These are phyloP conservation scores for Melieria crassipennis DNA, from an alignment of 2,888 invertebrate genomes.

Conservation along the genomic window DNA sequence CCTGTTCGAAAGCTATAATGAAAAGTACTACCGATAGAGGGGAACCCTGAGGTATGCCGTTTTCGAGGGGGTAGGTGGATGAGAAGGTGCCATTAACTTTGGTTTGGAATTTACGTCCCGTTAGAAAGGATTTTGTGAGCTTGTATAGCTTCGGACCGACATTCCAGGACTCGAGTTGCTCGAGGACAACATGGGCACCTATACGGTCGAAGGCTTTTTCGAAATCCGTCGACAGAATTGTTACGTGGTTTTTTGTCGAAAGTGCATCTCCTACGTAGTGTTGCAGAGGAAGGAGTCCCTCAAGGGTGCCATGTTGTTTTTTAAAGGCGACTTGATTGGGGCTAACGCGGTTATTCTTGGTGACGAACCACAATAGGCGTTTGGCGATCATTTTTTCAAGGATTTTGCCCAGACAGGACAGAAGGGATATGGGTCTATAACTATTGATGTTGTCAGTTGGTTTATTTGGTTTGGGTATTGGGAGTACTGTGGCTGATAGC, in stretches of 20 bases:
- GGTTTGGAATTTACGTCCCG: slow-evolving; percentile 1
- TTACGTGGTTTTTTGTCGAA: slow-evolving; percentile 23
- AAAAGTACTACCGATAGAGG: slow-evolving; percentile 10
- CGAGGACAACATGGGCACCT: slow-evolving; percentile 22
- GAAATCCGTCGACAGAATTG: slow-evolving; percentile 26
- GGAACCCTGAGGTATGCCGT: slow-evolving; percentile 4
- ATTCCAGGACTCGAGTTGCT: slow-evolving; percentile 22
- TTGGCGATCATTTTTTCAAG: slow-evolving; percentile 20
- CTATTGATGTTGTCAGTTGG: neutral
- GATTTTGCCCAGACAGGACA: slow-evolving; percentile 23
- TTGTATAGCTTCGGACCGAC: slow-evolving; percentile 18
- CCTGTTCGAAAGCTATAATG: slow-evolving; percentile 12
- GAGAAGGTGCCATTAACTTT: neutral
- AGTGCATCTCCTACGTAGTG: slow-evolving; percentile 24
- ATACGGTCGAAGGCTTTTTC: slow-evolving; percentile 34
- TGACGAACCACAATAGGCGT: too few relatives aligned
- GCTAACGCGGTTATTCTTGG: too few relatives aligned
- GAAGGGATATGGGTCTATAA: slow-evolving; percentile 17
- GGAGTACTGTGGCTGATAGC: slow-evolving; percentile 2
- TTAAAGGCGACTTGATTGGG: slow-evolving; percentile 35
- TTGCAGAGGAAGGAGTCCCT: slow-evolving; percentile 33
- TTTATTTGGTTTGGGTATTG: neutral
- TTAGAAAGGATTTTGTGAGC: slow-evolving; percentile 19
- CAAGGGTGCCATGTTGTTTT: slow-evolving; percentile 31
- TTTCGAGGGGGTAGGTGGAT: neutral